Base-by-base conservation (phyloP, 64 coral and sea anemone species). In the Exaiptasia diaphana region DNA sequence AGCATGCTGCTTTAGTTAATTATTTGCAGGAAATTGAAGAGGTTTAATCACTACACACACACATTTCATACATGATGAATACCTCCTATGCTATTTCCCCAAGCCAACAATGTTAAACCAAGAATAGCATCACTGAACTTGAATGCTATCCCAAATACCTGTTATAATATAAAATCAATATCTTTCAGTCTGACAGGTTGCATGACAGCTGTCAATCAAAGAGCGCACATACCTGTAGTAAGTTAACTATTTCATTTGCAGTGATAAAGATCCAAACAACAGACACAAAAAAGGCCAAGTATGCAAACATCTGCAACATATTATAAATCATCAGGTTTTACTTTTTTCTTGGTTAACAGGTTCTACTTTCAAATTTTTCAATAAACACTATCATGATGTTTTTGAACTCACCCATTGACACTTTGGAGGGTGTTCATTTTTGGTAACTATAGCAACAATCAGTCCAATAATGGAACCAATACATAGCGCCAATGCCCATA, bases 191-290 rank as follows among this genome's bases (percentile, higher is more conserved):
- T 46, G 15, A 15, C 43, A 6, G 43, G 6, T 46, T 46, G 6
- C 43, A 46, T 46, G 6, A 8, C 0, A 3, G 17, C 13, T 0
- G 29, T 64, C 9, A 34, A 14, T 17, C 26, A 35, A 10, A 52
- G 7, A 77, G 3, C 10, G 22, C 9, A 28, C 28, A 15, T 74
- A 97, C 94, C 89, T 88, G 63, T 17, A 97, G 76, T 18, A 97
- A 45, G 41, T 97, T 92, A 15, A 97, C 94, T 56, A 97, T 97
- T 76, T 97, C 94, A 58, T 92, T 97, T 22, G 94, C 94, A 25
- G 80, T 97, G 15, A 53, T 83, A 68, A 92, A 97, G 41, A 97
- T 97, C 94, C 94, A 97, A 54, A 97, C 81, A 6, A 97, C 94
- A 1, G 94, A 92, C 6, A 88, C 45, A 18, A 85, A 34, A 44